Base-by-base conservation (phyloP, 2,888 invertebrate species). In the Philopedon plagiatum region DNA sequence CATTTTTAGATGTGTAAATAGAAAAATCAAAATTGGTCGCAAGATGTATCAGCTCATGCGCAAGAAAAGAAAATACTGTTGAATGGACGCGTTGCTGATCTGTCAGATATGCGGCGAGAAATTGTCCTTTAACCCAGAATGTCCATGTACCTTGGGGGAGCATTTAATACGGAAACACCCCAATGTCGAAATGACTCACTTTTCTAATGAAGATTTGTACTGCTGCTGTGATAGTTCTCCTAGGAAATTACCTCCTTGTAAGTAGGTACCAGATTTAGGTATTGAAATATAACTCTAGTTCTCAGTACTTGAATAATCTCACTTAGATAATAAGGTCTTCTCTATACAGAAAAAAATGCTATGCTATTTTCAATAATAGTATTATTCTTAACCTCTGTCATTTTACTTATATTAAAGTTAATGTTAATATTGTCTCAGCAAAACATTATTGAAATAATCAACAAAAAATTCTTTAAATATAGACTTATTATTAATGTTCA, bases 151-250 rank as follows among this genome's bases (percentile, higher is more conserved):
- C 37, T 79, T 84, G 58, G 84, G 83, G 4, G 78, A 79, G 61
- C 84, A 84, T 75, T 76, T 84, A 5, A 54, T 83, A 7, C 71
- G 76, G 54, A 79, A 80, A 34, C 84, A 84, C 75, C 82, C 83
- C 8, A 74, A 81, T n/a, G 62, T 77, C 11, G 77, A 78, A 60
- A 76, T 83, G 72, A 79, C 79, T 1, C 81, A 84, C 74, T 84
- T 81, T 58, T 72, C 77, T 19, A 76, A 71, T 15, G 71, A 76
- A 19, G 57, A 76, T 41, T 51, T 75, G 15, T 65, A 51, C 29
- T 46, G 56, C 51, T 65, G 65, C 18, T 49, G 65, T 19, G 63
- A 62, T 37, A 18, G 29, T 49, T 49, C 57, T 15, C 67, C 62
- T n/a, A 15, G 13, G 5, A 60, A 39, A n/a, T 62, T 67, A 46